Conservation (phyloP, 2,888 invertebrate species). For the Zelleria hepariella region DNA sequence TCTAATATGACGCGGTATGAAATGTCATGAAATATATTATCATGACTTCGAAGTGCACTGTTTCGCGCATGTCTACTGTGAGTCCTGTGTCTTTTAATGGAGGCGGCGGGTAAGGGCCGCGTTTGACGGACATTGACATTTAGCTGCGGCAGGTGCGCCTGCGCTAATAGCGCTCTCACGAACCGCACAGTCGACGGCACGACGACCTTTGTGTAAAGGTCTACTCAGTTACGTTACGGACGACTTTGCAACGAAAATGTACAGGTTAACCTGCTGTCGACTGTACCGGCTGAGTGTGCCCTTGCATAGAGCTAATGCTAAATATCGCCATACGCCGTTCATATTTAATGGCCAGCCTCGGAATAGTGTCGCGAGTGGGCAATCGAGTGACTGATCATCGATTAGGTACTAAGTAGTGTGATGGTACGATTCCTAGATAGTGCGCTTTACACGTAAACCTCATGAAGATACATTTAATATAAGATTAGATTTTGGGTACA, state of each 20-base stretch:
- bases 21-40: no score
- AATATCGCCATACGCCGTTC: not conserved
- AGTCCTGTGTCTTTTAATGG: not conserved
- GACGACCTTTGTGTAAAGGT: no score
- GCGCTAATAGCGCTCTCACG: slow-evolving; percentile 25
- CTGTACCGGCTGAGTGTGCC: not conserved
- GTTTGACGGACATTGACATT: slow-evolving; percentile 67
- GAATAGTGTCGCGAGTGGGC: not conserved
- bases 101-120: slow-evolving; percentile 21
- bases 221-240: no score
- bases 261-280: no score
- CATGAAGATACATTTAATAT: no score
- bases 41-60: no score
- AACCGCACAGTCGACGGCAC: no score
- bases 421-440: not conserved
- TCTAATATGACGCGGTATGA: no score
- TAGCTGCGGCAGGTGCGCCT: slow-evolving; percentile 44
- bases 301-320: not conserved
- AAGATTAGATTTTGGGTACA: no score
- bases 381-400: not conserved
- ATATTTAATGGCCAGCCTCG: not conserved
- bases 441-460: not conserved
- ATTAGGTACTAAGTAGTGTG: not conserved
- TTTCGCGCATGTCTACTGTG: no score
- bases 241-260: no score